Conservation (phyloP, 1,140 invertebrate genomes). For the Phthorimaea operculella region DNA sequence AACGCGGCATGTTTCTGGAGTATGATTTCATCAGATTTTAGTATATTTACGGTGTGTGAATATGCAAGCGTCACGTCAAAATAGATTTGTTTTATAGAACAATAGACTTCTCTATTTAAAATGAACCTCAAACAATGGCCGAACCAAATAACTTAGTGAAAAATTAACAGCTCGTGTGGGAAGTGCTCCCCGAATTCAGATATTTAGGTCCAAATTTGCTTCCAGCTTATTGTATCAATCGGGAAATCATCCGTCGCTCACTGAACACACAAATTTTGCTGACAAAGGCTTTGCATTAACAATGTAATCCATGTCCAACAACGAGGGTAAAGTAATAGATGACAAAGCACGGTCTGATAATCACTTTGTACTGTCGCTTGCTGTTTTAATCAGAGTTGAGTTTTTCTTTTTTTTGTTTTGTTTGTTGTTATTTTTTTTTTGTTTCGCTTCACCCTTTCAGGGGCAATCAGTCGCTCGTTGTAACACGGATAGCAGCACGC, state of each 20-base stretch:
- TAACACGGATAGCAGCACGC: constrained; percentile 45
- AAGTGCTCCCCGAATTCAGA: too few species aligned
- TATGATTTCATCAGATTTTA: too few species aligned
- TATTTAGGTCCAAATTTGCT: too few species aligned
- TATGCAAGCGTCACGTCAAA: too few species aligned
- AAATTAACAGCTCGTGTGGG: too few species aligned
- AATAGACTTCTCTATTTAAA: too few species aligned
- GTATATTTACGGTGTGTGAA: too few species aligned
- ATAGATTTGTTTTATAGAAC: too few species aligned
- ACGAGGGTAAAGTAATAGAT: constrained; percentile 41
- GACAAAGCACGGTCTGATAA: constrained; percentile 50
- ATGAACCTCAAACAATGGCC: too few species aligned
- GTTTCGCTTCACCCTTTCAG: constrained; percentile 47
- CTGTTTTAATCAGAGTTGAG: constrained; percentile 52
- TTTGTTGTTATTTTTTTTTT: constrained; percentile 35
- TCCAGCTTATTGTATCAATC: neutral
- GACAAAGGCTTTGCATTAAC: constrained; percentile 6
- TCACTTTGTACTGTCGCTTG: constrained; percentile 48
- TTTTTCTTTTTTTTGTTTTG: constrained; percentile 18
- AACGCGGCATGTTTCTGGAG: too few species aligned
- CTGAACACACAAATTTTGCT: neutral
- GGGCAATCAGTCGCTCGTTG: constrained; percentile 52
- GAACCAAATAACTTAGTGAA: too few species aligned
- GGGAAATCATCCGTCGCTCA: neutral
- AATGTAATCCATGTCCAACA: constrained; percentile 3